Evolutionary conservation across 30 jellyfish, hydroid and myxozoan species (phyloP), one percentile per base, ranked within the genome.

Genomic region (Chrysaora quinquecirrha): DNA sequence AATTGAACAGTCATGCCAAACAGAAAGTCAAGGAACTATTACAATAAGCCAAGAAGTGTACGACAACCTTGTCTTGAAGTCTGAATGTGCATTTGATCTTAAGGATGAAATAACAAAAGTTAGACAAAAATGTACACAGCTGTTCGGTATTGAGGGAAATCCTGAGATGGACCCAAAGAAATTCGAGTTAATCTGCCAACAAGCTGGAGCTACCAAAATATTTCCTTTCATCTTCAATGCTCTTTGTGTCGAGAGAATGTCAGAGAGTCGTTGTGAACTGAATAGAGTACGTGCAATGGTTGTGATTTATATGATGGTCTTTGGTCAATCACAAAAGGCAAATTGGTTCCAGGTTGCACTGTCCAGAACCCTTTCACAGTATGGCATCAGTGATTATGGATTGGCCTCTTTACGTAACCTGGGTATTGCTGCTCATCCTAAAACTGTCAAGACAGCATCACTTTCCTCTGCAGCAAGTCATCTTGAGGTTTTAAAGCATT

Each of bases 401-500:
- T 64, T 78, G 73, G 24, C 81, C 6, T 69, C 65, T 25, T 52
- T 73, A 0, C 16, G 85, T 21, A 73, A 73, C 29, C 50, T 73
- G 3, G 74, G 85, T 19, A 73, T 73, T n/a, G 85, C 73, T 16
- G 85, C 85, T n/a, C 73, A 73, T 52, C 85, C 85, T n/a, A 30
- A 72, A 19, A 73, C 70, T 71, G 69, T 52, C 30, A 73, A 73
- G 35, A 20, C 69, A 11, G 85, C 72, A 48, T 16, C 85, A 20
- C 34, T 14, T 73, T 48, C 85, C 21, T 23, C 85, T 0, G 60
- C 85, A 47, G 12, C 85, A 7, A 73, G 70, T 47, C 85, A 73
- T 49, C 52, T 46, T 7, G 54, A 48, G 2, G 54, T n/a, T 22
- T 50, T 73, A 52, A 34, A 73, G 30, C 23, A 52, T 2, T 73